phyloP scores from a whole-genome alignment of 1,140 invertebrate species.

The Dolichoris vasculosae region DNA sequence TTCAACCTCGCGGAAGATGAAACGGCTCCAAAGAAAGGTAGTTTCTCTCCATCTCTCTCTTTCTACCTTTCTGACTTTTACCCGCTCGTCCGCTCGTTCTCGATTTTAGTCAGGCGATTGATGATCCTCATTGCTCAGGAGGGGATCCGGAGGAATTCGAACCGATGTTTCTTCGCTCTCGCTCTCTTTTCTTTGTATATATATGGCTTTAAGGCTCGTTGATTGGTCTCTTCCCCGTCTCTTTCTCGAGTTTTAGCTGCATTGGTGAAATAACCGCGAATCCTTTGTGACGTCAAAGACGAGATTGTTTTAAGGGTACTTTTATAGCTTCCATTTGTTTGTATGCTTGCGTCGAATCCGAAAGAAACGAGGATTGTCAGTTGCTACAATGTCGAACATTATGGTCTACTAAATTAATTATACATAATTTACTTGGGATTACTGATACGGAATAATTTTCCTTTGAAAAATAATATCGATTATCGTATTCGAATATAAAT shows the following conservation, averaged over 20 bases:
- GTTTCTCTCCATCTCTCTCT: background rate
- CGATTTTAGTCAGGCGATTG: slow-evolving; percentile 44
- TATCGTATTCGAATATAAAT: too few species aligned
- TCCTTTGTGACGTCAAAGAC: slow-evolving; percentile 22
- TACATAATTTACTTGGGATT: background rate
- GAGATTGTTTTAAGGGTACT: slow-evolving; percentile 36
- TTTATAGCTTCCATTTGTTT: slow-evolving; percentile 25
- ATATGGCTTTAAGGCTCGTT: background rate
- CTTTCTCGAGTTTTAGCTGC: background rate
- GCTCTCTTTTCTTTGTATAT: background rate
- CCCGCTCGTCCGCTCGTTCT: background rate
- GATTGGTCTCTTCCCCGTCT: background rate
- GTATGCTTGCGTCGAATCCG: background rate
- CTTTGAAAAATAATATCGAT: too few species aligned
- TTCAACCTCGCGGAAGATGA: slow-evolving; percentile 40
- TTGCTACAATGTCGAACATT: background rate
- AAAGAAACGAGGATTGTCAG: background rate
- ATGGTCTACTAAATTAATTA: background rate
- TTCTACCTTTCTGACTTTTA: background rate
- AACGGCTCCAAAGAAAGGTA: slow-evolving; percentile 27
- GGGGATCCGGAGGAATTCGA: slow-evolving; percentile 36
- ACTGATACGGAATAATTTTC: background rate
- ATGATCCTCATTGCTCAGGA: slow-evolving; percentile 41
- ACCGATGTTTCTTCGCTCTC: background rate
- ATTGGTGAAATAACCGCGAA: slow-evolving; percentile 32